Evolutionary conservation across 2,797 vertebrate genomes (phyloP).

Genomic region (Coregonus ussuriensis): DNA sequence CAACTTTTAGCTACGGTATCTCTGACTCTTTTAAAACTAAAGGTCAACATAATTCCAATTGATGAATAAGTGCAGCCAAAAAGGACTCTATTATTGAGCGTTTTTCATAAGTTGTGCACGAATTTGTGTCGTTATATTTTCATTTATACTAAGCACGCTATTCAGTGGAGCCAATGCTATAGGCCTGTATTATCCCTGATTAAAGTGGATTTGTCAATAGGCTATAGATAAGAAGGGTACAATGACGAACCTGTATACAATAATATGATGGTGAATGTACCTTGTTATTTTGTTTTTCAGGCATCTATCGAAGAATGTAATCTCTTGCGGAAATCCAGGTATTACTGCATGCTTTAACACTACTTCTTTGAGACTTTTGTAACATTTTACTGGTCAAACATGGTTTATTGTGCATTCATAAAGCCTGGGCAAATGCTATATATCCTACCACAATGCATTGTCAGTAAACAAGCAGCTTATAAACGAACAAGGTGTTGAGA

Average conservation of each 20-base stretch:
- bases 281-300: conserved; percentile 57
- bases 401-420: background rate
- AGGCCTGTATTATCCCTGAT: too few relatives aligned
- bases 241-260: background rate
- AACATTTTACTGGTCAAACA: background rate
- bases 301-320: conserved; percentile 70
- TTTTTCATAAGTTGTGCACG: background rate
- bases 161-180: too few relatives aligned
- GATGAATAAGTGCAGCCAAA: background rate
- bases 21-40: background rate
- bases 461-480: background rate
- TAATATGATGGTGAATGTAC: conserved; percentile 4
- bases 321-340: conserved; percentile 70
- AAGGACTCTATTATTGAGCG: background rate
- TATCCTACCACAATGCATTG: background rate
- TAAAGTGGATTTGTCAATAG: background rate
- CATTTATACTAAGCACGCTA: background rate
- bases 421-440: conserved; percentile 1
- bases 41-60: background rate
- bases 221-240: background rate
- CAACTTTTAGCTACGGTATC: conserved; percentile 38
- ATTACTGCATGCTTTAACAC: conserved; percentile 29
- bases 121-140: background rate
- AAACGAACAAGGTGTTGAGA: background rate
- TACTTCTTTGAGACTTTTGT: background rate